A percentile compares a stretch with the other conserved stretches of the same genome.
These are phyloP conservation scores for Agrotis segetum DNA, from an alignment of 2,888 invertebrate genomes.

Conservation along the genomic window DNA sequence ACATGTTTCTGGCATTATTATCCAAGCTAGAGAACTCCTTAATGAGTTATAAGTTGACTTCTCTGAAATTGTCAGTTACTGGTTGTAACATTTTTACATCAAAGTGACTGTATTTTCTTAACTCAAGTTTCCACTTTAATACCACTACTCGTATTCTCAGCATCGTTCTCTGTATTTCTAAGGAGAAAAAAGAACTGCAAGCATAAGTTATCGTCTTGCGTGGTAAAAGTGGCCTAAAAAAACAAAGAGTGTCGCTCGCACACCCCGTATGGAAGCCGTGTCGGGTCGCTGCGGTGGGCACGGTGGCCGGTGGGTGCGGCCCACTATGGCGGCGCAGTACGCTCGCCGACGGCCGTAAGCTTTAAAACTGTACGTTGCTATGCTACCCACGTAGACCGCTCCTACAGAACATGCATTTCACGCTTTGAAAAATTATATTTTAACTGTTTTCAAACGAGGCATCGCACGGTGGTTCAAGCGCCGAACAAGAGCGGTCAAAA, in stretches of 20 bases:
- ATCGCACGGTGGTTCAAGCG: no score
- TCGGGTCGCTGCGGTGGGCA: conserved; percentile 61
- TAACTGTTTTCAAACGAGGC: conserved; percentile 54
- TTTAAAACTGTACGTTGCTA: conserved; percentile 66
- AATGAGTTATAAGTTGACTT: conserved; percentile 1
- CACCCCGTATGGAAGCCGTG: conserved; percentile 66
- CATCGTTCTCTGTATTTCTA: conserved; percentile 29
- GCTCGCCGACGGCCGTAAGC: conserved; percentile 62
- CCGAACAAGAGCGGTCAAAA: no score
- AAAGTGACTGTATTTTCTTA: conserved; percentile 4
- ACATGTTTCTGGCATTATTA: conserved; percentile 1
- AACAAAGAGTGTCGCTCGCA: conserved; percentile 65
- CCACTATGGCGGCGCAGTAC: conserved; percentile 57
- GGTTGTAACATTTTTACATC: neutral
- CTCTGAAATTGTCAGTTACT: conserved; percentile 8
- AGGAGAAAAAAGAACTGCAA: conserved; percentile 50
- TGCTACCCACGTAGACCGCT: conserved; percentile 63
- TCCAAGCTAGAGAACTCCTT: neutral
- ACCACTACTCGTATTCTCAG: conserved; percentile 14
- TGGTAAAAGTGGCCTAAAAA: conserved; percentile 65
- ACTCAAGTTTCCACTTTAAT: conserved; percentile 7
- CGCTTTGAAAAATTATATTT: conserved; percentile 65
- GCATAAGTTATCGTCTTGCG: conserved; percentile 64
- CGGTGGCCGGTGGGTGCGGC: conserved; percentile 70
- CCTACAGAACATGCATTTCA: conserved; percentile 66